These are phyloP conservation scores for Beaufortia kweichowensis DNA, from an alignment of 2,113 vertebrate genomes.

Conservation along the genomic window DNA sequence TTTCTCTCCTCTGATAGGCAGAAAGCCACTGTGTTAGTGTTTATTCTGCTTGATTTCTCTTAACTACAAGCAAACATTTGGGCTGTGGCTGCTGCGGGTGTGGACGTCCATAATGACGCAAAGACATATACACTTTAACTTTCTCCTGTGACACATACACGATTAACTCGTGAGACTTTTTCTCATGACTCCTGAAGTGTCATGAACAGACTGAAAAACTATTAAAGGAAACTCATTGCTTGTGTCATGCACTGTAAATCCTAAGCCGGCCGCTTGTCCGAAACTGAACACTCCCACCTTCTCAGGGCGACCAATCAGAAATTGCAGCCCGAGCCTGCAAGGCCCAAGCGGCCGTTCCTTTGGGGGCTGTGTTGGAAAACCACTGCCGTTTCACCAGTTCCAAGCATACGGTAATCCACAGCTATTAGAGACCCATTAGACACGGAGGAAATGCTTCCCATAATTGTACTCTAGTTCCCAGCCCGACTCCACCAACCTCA, in stretches of 20 bases:
- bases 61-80: conserved; percentile 41
- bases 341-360: not conserved
- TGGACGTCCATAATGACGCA: conserved; percentile 4
- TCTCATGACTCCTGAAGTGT: not conserved
- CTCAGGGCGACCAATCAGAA: conserved; percentile 41
- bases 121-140: conserved; percentile 25
- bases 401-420: conserved; percentile 27
- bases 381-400: conserved; percentile 13
- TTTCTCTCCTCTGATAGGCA: conserved; percentile 28
- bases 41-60: conserved; percentile 49
- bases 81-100: conserved; percentile 39
- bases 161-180: not conserved
- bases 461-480: conserved; percentile 40
- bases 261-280: not conserved
- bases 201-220: conserved; percentile 19
- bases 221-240: conserved; percentile 34
- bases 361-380: conserved; percentile 24
- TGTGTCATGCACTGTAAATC: not conserved
- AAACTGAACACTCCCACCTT: not conserved
- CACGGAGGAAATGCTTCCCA: conserved; percentile 43
- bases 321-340: conserved; percentile 12
- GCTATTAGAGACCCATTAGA: conserved; percentile 50
- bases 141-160: not conserved
- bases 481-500: conserved; percentile 11
- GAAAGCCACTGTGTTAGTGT: conserved; percentile 50